A percentile compares a stretch with the other conserved stretches of the same genome.
These are phyloP conservation scores for Sminthurinus aureus DNA, from an alignment of 2,888 invertebrate genomes.

Conservation along the genomic window DNA sequence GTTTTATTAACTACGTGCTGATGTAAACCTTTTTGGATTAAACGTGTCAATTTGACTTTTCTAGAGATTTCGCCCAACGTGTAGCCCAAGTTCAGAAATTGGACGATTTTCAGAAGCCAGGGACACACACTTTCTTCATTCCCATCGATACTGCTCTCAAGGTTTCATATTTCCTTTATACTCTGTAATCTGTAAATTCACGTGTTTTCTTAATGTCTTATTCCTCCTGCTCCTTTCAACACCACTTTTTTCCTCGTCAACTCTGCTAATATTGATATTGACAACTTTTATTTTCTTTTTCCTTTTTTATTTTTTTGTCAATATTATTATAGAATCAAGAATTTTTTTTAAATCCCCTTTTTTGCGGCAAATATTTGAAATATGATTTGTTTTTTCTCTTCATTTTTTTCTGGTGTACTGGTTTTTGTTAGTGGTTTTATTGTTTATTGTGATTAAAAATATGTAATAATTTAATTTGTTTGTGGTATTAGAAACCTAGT, in stretches of 20 bases:
- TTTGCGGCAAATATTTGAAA: neutral
- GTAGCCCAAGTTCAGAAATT: slow-evolving; percentile 79
- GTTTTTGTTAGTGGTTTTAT: neutral
- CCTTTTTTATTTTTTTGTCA: neutral
- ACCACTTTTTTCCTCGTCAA: neutral
- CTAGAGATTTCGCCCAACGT: slow-evolving; percentile 65
- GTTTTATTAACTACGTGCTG: slow-evolving; percentile 23
- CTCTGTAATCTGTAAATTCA: neutral
- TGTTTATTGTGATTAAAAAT: neutral
- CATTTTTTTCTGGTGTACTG: neutral
- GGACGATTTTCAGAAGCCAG: slow-evolving; percentile 78
- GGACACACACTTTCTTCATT: slow-evolving; percentile 86
- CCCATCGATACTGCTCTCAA: slow-evolving; percentile 90
- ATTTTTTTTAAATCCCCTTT: neutral
- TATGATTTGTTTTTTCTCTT: neutral
- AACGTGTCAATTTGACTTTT: slow-evolving; percentile 39
- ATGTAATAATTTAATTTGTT: neutral
- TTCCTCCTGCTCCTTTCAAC: neutral
- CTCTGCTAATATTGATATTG: neutral
- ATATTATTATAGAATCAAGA: neutral
- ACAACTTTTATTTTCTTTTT: neutral
- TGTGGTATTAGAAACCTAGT: slow-evolving; percentile 32
- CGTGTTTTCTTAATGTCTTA: neutral
- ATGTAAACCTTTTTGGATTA: neutral
- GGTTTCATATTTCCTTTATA: slow-evolving; percentile 65